A percentile compares a stretch with the other conserved stretches of the same genome.
Conservation (phyloP, 1,140 invertebrate species). For the Drosophila orena region DNA sequence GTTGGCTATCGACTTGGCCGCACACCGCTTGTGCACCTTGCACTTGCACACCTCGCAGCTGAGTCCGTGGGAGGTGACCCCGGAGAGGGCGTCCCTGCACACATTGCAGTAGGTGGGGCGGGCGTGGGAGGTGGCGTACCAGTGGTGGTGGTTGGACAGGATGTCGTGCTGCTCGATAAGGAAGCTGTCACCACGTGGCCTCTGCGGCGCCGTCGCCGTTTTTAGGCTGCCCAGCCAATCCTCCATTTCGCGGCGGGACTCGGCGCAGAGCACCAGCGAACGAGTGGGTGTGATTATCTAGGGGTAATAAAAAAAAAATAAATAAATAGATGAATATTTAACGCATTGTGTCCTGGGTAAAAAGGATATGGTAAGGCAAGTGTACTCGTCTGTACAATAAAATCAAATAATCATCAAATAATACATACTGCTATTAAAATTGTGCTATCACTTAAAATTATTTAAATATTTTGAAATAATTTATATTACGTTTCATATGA, state of each 20-base stretch:
- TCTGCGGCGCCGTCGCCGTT: slow-evolving; percentile 89
- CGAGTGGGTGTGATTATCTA: slow-evolving; percentile 95
- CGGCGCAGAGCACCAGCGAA: slow-evolving; percentile 92
- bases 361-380: too few species aligned
- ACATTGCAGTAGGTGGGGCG: slow-evolving; percentile 98
- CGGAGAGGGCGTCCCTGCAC: slow-evolving; percentile 95
- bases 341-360: background rate
- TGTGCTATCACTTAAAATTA: too few species aligned
- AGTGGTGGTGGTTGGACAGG: slow-evolving; percentile 95
- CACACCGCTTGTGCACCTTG: slow-evolving; percentile 97
- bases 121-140: slow-evolving; percentile 96
- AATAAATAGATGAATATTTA: background rate
- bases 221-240: slow-evolving; percentile 93
- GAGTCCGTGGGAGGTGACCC: slow-evolving; percentile 96
- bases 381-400: too few species aligned
- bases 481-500: too few species aligned
- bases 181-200: slow-evolving; percentile 86
- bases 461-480: too few species aligned
- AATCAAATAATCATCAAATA: too few species aligned
- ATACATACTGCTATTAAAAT: too few species aligned
- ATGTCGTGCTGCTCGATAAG: slow-evolving; percentile 88
- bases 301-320: slow-evolving; percentile 35
- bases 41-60: slow-evolving; percentile 99
- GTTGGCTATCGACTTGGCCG: slow-evolving; percentile 94
- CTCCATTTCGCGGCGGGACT: slow-evolving; percentile 94